Base-by-base conservation (phyloP, 2,888 invertebrate species). In the Callimorpha dominula region DNA sequence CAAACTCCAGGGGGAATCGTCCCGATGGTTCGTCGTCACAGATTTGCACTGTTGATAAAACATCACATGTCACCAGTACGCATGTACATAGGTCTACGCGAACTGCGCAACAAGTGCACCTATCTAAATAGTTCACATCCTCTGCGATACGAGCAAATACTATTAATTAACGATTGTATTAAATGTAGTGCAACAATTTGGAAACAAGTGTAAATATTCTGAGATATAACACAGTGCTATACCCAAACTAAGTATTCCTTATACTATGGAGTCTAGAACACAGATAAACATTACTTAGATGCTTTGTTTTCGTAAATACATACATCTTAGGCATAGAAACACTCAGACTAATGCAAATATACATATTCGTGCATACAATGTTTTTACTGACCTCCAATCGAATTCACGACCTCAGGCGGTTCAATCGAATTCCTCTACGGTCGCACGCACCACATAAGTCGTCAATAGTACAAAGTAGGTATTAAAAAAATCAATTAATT, bases 111-210 rank as follows among this genome's bases (percentile, higher is more conserved):
- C 70, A 67, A 50, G 69, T 78, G 60, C 71, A 81, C 70, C 86
- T 81, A 85, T 85, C 86, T 85, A 85, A 84, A 78, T 85, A 81
- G 85, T 78, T 71, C 85, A 85, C 86, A 80, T 83, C 85, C 83
- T 85, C 60, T 83, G 60, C n/a, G 76, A 76, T 77, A 82, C 31
- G 31, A 62, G 69, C 63, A 70, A 49, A 72, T 72, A 71, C 67
- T 69, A 84, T 82, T 77, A 72, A 74, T 74, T 74, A 78, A 76
- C 75, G 15, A 70, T 65, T 74, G 49, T 9, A 57, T 69, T 74
- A 50, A n/a, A 63, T 68, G 12, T 42, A 68, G 12, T 67, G 42
- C 17, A 67, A 67, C n/a, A 66, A 52, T 31, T 50, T 52, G 14
- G 40, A 20, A 0, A 40, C n/a, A 46, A n/a, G 20, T 72, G 40